phyloP scores from a whole-genome alignment of 1,140 invertebrate species.

The Muscidifurax raptorellus region DNA sequence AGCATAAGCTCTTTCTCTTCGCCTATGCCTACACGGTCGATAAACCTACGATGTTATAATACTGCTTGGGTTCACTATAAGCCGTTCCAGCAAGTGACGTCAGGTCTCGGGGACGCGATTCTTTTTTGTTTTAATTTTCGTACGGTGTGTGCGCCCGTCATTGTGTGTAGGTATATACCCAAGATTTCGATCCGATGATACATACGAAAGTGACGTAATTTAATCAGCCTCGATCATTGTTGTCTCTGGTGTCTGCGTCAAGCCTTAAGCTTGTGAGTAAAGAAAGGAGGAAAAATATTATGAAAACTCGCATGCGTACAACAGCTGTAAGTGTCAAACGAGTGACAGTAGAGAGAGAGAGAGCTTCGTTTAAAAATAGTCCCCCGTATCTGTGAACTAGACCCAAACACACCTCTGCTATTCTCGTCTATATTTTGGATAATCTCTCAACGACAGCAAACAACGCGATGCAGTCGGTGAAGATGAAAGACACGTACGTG shows the following conservation, averaged over 20 bases:
- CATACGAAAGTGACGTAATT: neutral
- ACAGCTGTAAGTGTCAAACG: neutral
- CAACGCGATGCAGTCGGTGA: neutral
- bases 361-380: neutral
- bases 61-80: neutral
- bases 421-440: neutral
- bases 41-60: conserved; percentile 2
- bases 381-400: neutral
- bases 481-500: neutral
- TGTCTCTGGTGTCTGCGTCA: no score
- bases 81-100: conserved; percentile 8
- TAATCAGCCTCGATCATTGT: no score
- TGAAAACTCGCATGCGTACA: neutral
- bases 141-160: no score
- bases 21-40: neutral
- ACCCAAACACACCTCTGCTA: neutral
- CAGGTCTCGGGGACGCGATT: neutral
- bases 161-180: no score
- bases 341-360: neutral
- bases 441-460: neutral
- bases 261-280: no score
- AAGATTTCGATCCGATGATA: neutral
- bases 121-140: neutral
- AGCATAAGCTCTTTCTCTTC: neutral
- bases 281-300: neutral